Evolutionary conservation across 2,113 vertebrate genomes (phyloP), one percentile per base, ranked within the genome.

Genomic region (Podarcis muralis): DNA sequence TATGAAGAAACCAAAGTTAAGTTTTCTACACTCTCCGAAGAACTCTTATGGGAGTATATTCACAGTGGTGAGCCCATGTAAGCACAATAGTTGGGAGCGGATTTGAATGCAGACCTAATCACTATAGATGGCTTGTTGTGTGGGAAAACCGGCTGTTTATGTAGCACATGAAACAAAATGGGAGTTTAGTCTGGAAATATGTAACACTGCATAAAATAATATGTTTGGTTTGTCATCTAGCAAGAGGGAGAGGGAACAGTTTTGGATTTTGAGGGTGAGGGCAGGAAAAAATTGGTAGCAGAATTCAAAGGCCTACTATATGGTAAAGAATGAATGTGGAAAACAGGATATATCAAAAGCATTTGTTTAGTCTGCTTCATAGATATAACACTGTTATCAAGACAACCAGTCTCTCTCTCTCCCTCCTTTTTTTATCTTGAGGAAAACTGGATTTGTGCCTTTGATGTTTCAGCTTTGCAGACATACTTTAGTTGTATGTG

Each of bases 51-150:
- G 98, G 98, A 99, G 1, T 99, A 99, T 91, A 98, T 99, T 89
- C 96, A 99, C 83, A 99, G 98, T 0, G 99, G 99, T 82, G 99
- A 99, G 93, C 98, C 98, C 87, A 98, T 99, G 99, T 99, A 96
- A 98, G 98, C 98, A 87, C 48, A 35, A 25, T 8, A 22, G 1
- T 78, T 48, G 23, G 80, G 72, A 85, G 6, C 23, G 6, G 27
- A 40, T 7, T 82, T 90, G 27, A 81, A 35, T 78, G 2, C 0
- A 89, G 77, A 6, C 32, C 9, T 43, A 32, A 62, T 8, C 1
- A 1, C 69, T 40, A 0, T 0, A 62, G 66, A 32, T 85, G 8
- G 22, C 75, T 87, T n/a, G 0, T 8, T 6, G 5, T 35, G 77
- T 12, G 74, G 77, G 32, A 75, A 87, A 30, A 87, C 30, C 57